Conservation (phyloP, 37 sponge, comb jelly and placozoan species). For the Chondrilla cf. caribensis region DNA sequence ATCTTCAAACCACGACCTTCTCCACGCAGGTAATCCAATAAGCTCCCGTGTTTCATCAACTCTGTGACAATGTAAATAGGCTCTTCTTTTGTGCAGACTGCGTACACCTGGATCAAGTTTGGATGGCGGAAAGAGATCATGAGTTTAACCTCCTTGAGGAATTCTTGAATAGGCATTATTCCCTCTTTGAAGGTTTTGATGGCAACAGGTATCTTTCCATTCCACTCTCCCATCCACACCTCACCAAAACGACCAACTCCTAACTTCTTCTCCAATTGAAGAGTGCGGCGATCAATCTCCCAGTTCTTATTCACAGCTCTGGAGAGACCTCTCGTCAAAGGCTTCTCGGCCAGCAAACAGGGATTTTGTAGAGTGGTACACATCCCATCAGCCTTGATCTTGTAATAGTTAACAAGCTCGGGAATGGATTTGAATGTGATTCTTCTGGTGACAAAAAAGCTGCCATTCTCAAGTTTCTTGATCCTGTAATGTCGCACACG, state of each 20-base stretch:
- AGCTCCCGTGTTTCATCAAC: conserved; percentile 91
- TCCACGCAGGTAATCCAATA: conserved; percentile 88
- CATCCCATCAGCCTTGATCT: conserved; percentile 78
- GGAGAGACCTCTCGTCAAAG: conserved; percentile 88
- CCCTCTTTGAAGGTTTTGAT: conserved; percentile 96
- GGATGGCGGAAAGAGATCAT: conserved; percentile 96
- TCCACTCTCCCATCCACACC: conserved; percentile 95
- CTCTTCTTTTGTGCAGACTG: conserved; percentile 93
- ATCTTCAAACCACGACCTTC: conserved; percentile 79
- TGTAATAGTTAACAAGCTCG: conserved; percentile 80
- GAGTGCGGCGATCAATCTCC: conserved; percentile 84
- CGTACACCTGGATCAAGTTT: conserved; percentile 96
- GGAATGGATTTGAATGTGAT: conserved; percentile 66
- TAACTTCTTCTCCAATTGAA: conserved; percentile 56
- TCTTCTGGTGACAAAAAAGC: conserved; percentile 81
- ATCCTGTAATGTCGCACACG: conserved; percentile 91
- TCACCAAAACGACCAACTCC: conserved; percentile 96
- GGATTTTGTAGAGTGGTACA: conserved; percentile 56
- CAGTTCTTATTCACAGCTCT: conserved; percentile 81
- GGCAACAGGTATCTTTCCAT: conserved; percentile 87
- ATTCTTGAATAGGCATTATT: conserved; percentile 90
- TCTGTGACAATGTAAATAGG: conserved; percentile 98
- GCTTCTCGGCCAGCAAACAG: conserved; percentile 78
- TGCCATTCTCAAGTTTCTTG: conserved; percentile 72
- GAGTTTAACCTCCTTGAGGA: conserved; percentile 89